Base-by-base conservation (phyloP, 2,797 vertebrate genomes). In the Hydrocynus forskahlii region DNA sequence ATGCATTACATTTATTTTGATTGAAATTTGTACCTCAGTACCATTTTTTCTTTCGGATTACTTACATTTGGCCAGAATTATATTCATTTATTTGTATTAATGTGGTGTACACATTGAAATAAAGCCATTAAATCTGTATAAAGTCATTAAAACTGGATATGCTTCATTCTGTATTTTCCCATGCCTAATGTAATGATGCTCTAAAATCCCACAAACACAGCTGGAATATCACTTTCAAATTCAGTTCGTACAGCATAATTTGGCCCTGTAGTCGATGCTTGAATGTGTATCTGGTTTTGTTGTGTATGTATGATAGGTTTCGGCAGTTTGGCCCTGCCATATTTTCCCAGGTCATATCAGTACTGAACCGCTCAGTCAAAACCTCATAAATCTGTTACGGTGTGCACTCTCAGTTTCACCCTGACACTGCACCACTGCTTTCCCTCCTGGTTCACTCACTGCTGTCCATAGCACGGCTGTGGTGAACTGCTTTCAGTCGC, bases 331-430 rank as follows among this genome's bases (percentile, higher is more conserved):
- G 50, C 80, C 55, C 19, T 9, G 21, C 4, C 40, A 77, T 21
- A 23, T 68, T 54, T 74, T 52, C 74, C 48, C 43, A 40, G 60
- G 79, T 54, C 55, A 60, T 75, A 60, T 45, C 52, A 43, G 54
- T 8, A 45, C 68, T n/a, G 38, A 76, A 63, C 59, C 70, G 29
- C 52, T 79, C 76, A 70, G 64, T 76, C 16, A 35, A 75, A 75
- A 43, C 66, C 43, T 76, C 76, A 21, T 68, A 77, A 68, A 83
- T 80, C 63, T 74, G 78, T 80, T 68, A n/a, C 16, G 43, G 76
- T 64, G 74, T 16, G 14, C 25, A 40, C 55, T 73, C 40, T 48
- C 74, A 52, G 66, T 82, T 79, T 43, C 69, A 54, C 7, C 52
- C 78, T 59, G 66, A 67, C 73, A 25, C 72, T 50, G 66, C 52